Evolutionary conservation across 1,140 invertebrate species (phyloP), one percentile per base, ranked within the genome.

Genomic region (Halesus radiatus): DNA sequence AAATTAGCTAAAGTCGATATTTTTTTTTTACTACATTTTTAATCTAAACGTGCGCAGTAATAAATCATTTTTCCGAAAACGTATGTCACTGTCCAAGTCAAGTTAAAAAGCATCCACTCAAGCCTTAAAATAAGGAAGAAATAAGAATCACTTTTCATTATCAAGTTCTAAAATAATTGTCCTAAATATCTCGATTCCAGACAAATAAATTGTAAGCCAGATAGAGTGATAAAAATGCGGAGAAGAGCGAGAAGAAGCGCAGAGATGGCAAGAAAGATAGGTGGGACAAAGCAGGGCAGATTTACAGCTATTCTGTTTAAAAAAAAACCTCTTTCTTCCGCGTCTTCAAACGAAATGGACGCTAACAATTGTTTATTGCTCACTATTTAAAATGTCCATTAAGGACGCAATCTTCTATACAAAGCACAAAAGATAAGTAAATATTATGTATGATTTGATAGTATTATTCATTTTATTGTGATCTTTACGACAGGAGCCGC

Each of bases 311-410:
- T 52, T 23, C 16, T 1, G 10, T 13, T 13, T 26, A 72, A 16
- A 29, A 75, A 75, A 75, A 75, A 58, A 26, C 15, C 7, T 26
- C 53, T 75, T 37, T 75, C 72, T 56, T 75, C n/a, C 72, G 16
- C 29, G 72, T 56, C 72, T n/a, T 58, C 52, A 37, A 32, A 58
- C 16, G 8, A 58, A 75, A 75, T 75, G 72, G 72, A 75, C 72
- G 53, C 52, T 75, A 13, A 75, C 53, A 18, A 45, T 75, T 75
- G 54, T 75, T 75, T 75, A 75, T 75, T 23, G 32, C 53, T 26
- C 37, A 10, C 54, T 75, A 75, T 75, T 75, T 75, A 75, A 75
- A 75, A 58, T 32, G 52, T 20, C 72, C 72, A 75, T 75, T 75
- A 75, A 58, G 26, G n/a, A 58, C 23, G 32, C 72, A 75, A 75